These are phyloP conservation scores for Volucella zonaria DNA, from an alignment of 2,888 invertebrate genomes.

Conservation along the genomic window DNA sequence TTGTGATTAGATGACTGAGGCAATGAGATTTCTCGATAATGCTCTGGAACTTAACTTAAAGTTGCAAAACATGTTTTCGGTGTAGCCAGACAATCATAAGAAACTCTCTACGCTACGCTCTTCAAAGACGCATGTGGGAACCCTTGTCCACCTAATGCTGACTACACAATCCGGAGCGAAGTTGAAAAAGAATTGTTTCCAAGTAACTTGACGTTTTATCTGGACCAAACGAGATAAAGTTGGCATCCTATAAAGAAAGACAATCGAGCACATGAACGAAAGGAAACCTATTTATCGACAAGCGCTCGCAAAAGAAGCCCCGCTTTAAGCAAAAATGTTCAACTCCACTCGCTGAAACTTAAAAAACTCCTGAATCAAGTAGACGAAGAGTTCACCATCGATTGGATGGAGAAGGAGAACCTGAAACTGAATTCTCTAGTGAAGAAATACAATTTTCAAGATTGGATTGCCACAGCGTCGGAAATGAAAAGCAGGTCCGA, in stretches of 20 bases:
- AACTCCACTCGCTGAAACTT: constrained; percentile 67
- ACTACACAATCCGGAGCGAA: constrained; percentile 83
- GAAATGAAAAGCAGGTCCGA: constrained; percentile 85
- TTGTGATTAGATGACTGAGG: constrained; percentile 38
- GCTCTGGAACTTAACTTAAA: constrained; percentile 47
- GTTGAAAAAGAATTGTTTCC: constrained; percentile 81
- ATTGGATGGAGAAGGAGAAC: constrained; percentile 85
- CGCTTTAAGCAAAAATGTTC: constrained; percentile 46
- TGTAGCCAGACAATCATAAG: constrained; percentile 45
- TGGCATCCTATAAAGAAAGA: constrained; percentile 82
- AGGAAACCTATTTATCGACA: constrained; percentile 23
- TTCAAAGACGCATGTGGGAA: constrained; percentile 86
- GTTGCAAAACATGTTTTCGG: constrained; percentile 51
- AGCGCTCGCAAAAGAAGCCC: constrained; percentile 58
- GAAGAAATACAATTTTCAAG: constrained; percentile 83
- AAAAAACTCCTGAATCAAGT: constrained; percentile 71
- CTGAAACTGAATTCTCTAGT: constrained; percentile 81
- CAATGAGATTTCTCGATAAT: constrained; percentile 48
- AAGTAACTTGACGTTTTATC: constrained; percentile 82
- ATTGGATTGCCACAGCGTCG: constrained; percentile 87
- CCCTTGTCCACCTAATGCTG: constrained; percentile 85
- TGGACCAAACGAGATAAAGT: constrained; percentile 86
- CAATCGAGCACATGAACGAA: constrained; percentile 75
- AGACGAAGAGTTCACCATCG: constrained; percentile 75
- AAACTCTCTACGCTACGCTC: too few relatives aligned